Base-by-base conservation (phyloP, 2,797 vertebrate genomes). In the Orestias chungarensis region DNA sequence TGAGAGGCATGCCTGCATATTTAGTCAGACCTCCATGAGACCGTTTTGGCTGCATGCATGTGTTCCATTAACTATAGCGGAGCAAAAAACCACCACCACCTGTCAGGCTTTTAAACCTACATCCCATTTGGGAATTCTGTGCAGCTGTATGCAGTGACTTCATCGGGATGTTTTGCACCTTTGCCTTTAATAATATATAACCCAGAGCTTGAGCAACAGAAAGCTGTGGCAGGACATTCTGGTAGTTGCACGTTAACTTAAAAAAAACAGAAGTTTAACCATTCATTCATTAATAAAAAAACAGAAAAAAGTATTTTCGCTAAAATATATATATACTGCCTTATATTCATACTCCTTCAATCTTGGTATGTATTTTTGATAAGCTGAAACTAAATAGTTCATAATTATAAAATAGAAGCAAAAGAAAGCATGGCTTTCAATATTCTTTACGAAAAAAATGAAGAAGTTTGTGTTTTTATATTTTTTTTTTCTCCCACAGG, bases 61-160 rank as follows among this genome's bases (percentile, higher is more conserved):
- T 55, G 69, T 70, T 80, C 42, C 73, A 76, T 72, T 79, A 62
- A 80, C 1, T 31, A 18, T 7, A 52, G 38, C 40, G 52, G 64
- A 31, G 64, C 64, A 7, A 10, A 18, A 75, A 87, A 71, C 42
- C 64, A 64, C 31, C 6, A 1, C 18, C n/a, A 14, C 64, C 75
- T 64, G 62, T 59, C 69, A 5, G 11, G 62, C 54, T 66, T 42
- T 64, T 10, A 68, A 61, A 75, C 27, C 50, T 65, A 55, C 66
- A 68, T 59, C 71, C 65, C n/a, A 17, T 54, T 73, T 42, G 70
- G 57, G 42, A 74, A 82, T 81, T 72, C 43, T 70, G 70, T 68
- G 73, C 74, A 73, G 75, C 77, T 84, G 69, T 71, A 73, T 20
- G 47, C 50, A 64, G 57, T 76, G 59, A 82, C 68, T 69, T 82